Base-by-base conservation (phyloP, 2,888 invertebrate genomes). In the Nomada flava region DNA sequence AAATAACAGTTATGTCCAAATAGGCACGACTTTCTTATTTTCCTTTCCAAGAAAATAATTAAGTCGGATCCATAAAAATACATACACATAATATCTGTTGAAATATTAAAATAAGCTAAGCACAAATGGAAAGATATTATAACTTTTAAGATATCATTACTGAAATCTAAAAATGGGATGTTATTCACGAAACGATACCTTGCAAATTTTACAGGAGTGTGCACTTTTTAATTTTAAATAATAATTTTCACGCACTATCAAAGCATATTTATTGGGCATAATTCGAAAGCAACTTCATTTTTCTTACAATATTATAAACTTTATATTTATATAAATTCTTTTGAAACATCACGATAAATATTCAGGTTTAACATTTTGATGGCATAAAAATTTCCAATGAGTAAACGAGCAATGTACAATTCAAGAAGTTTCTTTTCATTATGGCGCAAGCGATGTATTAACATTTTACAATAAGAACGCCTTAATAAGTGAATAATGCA, bases 101-200 rank as follows among this genome's bases (percentile, higher is more conserved):
- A 26, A 63, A 29, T 64, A 62, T 73, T 59, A 44, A 63, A 53
- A 60, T 26, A 20, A 44, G 23, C 13, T 29, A 76, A 36, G 42
- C 52, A 36, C 18, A 57, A 42, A 68, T 60, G 47, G n/a, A 52
- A 55, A 59, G 42, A 53, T 18, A 60, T 5, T 44, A 63, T 47
- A 26, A 55, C 10, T 29, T 29, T 59, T 67, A 70, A 63, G 10
- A 71, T 67, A 62, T 4, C 18, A 42, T 68, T n/a, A 57, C 62
- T 5, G 68, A 71, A 63, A 18, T 50, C 64, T 53, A 44, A 57
- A 7, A 65, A 26, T 55, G 53, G 36, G 7, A 65, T 76, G 53
- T 53, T 50, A 72, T 60, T 62, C 77, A 23, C 70, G 72, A 69
- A 68, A 64, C 75, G 64, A 81, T 81, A 77, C 85, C 83, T 83